phyloP scores from a whole-genome alignment of 2,888 invertebrate species.

The Caenorhabditis macrosperma region DNA sequence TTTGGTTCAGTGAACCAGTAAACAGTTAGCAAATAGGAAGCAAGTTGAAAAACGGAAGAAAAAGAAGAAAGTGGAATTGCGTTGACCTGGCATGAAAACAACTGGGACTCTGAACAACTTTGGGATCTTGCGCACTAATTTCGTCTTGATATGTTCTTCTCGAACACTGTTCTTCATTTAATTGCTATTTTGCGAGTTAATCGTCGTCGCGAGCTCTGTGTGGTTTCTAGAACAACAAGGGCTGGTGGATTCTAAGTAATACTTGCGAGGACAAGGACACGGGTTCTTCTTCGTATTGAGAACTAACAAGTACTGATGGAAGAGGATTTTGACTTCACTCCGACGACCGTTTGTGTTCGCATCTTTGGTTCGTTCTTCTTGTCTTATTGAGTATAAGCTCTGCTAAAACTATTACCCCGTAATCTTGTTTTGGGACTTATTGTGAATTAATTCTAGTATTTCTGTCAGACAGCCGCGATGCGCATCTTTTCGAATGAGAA shows the following conservation, averaged over 20 bases:
- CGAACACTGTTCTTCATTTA: background rate
- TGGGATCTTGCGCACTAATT: background rate
- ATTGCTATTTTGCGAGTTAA: slow-evolving; percentile 21
- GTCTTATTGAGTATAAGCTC: slow-evolving; percentile 25
- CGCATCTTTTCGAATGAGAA: background rate
- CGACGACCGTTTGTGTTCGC: background rate
- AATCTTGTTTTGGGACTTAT: slow-evolving; percentile 29
- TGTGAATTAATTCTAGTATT: slow-evolving; percentile 24
- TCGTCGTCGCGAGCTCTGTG: background rate
- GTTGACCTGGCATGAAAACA: no score
- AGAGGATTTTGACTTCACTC: background rate
- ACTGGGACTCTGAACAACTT: no score
- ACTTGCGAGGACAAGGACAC: background rate
- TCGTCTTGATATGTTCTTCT: background rate
- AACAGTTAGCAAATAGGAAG: background rate
- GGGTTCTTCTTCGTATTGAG: background rate
- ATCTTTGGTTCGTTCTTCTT: background rate
- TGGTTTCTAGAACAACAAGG: background rate
- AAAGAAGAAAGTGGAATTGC: background rate
- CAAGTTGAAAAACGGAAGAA: background rate
- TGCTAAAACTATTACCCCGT: slow-evolving; percentile 17
- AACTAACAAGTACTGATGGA: background rate
- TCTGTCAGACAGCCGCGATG: background rate
- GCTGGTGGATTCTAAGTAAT: background rate
- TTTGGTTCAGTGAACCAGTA: background rate